Base-by-base conservation (phyloP, 2,797 vertebrate genomes). In the Anisognathus igniventris region DNA sequence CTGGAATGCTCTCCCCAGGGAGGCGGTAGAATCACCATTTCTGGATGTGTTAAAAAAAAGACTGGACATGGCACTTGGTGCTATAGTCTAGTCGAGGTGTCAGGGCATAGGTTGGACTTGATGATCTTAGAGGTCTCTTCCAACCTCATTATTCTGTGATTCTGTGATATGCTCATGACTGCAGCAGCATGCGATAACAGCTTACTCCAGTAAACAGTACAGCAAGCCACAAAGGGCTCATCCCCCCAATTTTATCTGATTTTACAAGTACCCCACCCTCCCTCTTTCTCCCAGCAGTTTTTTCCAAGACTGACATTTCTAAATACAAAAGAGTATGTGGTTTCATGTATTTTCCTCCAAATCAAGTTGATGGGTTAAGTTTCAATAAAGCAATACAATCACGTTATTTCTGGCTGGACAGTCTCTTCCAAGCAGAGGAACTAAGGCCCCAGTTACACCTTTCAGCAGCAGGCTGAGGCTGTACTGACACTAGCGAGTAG, bases 161-260 rank as follows among this genome's bases (percentile, higher is more conserved):
- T 18, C 50, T 51, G 53, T n/a, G 53, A n/a, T 10, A 11, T 0
- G 5, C 14, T 44, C 33, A 3, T 6, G 44, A 35, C 20, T 0
- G 1, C 42, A 37, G 16, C 6, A 31, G 40, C 0, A 1, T 19
- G 2, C 2, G 1, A 35, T 44, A 35, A 35, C 35, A 35, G 47
- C 45, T 58, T 6, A 60, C 21, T 23, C 53, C 48, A 72, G 56
- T 14, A 7, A 68, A 25, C 14, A 68, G 14, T 8, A 30, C 23
- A 85, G 48, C 22, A 67, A 47, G 57, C n/a, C 35, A 58, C 22
- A 10, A 18, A 35, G 20, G 19, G 30, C 7, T 66, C 35, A 45
- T 18, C 22, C 19, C 2, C 7, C 14, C 6, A 25, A 6, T 51
- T 53, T 18, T 30, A 40, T 20, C 35, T 51, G n/a, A 1, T 50